Conservation (phyloP, 2,888 invertebrate species). For the Drosophila algonquin region DNA sequence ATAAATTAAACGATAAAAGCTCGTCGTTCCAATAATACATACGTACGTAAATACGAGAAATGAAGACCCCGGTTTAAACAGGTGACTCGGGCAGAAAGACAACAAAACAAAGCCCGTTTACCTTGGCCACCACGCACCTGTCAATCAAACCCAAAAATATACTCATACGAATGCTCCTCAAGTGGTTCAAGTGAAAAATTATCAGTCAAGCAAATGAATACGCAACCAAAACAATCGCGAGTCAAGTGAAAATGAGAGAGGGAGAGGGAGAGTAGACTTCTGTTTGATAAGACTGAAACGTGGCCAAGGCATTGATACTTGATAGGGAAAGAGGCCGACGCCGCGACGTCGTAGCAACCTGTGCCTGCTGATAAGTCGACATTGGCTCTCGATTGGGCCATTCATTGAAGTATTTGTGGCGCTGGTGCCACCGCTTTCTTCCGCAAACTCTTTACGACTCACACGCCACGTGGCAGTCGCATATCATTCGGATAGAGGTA, state of each 20-base stretch:
- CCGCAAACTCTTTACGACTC: conserved; percentile 19
- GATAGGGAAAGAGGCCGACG: conserved; percentile 15
- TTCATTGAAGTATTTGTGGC: neutral
- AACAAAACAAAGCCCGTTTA: conserved; percentile 42
- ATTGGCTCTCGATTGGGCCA: conserved; percentile 22
- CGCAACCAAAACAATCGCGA: neutral
- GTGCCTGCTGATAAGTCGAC: conserved; percentile 32
- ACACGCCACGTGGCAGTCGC: conserved; percentile 53
- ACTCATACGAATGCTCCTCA: conserved; percentile 11
- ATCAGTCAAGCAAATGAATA: conserved; percentile 28
- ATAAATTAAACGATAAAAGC: conserved; percentile 63
- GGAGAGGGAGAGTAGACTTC: conserved; percentile 21
- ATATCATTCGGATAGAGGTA: conserved; percentile 34
- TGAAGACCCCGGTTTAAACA: conserved; percentile 45
- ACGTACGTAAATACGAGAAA: conserved; percentile 38
- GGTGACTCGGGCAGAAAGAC: conserved; percentile 33
- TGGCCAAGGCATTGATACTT: conserved; percentile 51
- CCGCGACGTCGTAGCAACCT: conserved; percentile 7
- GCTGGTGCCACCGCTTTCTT: neutral
- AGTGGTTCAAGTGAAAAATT: conserved; percentile 60
- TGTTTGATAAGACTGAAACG: conserved; percentile 47
- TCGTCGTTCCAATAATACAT: conserved; percentile 22
- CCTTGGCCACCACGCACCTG: conserved; percentile 66
- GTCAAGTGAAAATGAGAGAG: conserved; percentile 1
- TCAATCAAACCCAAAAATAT: conserved; percentile 58